Conservation (phyloP, 2,888 invertebrate genomes). For the Synanthedon tipuliformis region DNA sequence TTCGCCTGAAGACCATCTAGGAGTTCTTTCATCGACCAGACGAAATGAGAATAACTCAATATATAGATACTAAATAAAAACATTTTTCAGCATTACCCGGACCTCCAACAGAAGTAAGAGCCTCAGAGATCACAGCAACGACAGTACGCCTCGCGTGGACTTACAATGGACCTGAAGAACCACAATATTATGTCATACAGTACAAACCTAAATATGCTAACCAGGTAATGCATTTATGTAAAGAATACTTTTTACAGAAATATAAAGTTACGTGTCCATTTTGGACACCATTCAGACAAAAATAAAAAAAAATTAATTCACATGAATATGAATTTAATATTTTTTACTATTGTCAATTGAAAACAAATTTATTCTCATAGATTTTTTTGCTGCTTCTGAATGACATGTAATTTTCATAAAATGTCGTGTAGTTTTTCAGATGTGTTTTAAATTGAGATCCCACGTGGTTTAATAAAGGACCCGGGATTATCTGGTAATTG, state of each 20-base stretch:
- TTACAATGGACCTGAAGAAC: slow-evolving; percentile 87
- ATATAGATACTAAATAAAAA: background rate
- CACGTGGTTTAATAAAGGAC: too few species aligned
- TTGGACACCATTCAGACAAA: background rate
- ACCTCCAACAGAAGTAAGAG: slow-evolving; percentile 88
- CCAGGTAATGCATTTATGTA: slow-evolving; percentile 53
- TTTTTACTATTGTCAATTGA: background rate
- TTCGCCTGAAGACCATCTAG: too few species aligned
- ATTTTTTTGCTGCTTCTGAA: too few species aligned
- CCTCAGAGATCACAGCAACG: slow-evolving; percentile 93
- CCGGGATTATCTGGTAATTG: too few species aligned
- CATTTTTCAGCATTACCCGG: slow-evolving; percentile 83
- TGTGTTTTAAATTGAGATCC: too few species aligned
- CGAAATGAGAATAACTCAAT: background rate
- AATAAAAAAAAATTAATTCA: background rate
- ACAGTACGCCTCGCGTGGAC: slow-evolving; percentile 95
- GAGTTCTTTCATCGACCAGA: background rate
- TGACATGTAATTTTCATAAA: too few species aligned
- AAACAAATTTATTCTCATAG: too few species aligned
- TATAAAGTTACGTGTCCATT: background rate
- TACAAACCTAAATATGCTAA: slow-evolving; percentile 96
- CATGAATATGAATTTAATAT: background rate
- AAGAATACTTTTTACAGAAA: background rate
- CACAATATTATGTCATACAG: slow-evolving; percentile 96
- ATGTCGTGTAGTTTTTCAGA: too few species aligned